These are phyloP conservation scores for Galeopterus variegatus DNA, from an alignment of 2,113 vertebrate species.

Conservation along the genomic window DNA sequence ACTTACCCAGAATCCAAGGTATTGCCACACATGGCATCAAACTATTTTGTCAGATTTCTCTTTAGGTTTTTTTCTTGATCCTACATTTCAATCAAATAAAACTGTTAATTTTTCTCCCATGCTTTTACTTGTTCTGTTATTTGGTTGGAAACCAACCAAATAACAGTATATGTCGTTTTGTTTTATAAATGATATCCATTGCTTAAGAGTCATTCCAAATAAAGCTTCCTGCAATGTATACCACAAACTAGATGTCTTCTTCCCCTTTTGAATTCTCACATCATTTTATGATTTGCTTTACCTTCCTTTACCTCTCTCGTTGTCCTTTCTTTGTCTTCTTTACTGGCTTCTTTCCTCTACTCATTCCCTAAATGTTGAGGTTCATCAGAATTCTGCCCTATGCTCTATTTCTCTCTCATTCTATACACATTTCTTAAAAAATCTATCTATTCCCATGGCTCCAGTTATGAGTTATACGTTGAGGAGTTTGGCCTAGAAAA, in stretches of 20 bases:
- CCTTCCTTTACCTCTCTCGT: background rate
- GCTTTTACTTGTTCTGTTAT: slow-evolving; percentile 1
- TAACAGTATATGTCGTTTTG: background rate
- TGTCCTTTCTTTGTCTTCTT: background rate
- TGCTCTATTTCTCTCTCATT: background rate
- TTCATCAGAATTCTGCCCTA: slow-evolving; percentile 13
- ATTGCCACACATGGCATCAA: background rate
- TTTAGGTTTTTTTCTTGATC: background rate
- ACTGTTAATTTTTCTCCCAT: background rate
- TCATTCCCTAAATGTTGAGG: background rate
- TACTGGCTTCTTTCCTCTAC: background rate
- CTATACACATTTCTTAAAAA: background rate
- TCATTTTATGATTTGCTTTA: background rate
- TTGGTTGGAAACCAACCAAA: background rate
- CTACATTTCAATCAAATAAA: background rate
- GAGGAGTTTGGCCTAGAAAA: background rate
- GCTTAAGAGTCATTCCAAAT: background rate
- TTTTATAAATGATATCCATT: background rate
- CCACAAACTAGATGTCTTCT: background rate
- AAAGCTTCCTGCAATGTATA: background rate
- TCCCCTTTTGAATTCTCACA: background rate
- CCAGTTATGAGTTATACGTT: background rate
- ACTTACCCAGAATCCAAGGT: background rate
- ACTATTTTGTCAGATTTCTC: background rate
- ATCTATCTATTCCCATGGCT: background rate